Evolutionary conservation across 2,113 vertebrate genomes (phyloP).

Genomic region (Paradoxurus hermaphroditus): DNA sequence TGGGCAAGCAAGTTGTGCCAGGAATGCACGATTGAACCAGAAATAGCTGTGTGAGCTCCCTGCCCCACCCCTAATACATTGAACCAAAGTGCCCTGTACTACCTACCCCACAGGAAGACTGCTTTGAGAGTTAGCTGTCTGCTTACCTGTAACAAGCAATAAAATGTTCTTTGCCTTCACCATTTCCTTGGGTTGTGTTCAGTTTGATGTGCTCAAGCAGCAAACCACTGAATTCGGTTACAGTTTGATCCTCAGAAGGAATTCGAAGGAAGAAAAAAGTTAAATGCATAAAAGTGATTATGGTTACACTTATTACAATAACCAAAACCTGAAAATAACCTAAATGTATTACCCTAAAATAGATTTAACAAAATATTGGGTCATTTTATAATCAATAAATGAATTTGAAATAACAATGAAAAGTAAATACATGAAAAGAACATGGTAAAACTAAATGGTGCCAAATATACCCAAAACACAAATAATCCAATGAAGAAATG

Average conservation of each 20-base stretch:
- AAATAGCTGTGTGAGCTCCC: neutral
- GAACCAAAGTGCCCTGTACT: neutral
- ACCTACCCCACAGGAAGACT: neutral
- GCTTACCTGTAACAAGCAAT: neutral
- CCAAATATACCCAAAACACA: too few relatives aligned
- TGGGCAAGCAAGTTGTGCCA: neutral
- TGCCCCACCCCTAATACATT: neutral
- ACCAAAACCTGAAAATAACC: neutral
- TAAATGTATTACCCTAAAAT: neutral
- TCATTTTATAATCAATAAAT: neutral
- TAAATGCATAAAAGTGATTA: neutral
- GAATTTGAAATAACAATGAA: neutral
- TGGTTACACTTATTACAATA: neutral
- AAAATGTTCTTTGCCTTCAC: neutral
- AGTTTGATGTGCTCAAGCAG: neutral
- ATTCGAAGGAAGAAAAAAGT: neutral
- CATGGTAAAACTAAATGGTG: neutral
- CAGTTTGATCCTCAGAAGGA: neutral
- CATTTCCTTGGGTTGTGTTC: neutral
- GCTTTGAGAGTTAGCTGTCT: neutral
- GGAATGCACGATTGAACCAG: neutral
- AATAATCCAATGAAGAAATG: too few relatives aligned
- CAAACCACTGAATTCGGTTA: neutral
- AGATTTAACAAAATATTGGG: neutral
- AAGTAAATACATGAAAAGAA: neutral